Conservation (phyloP, 2,113 vertebrate species). For the Megaptera novaeangliae region DNA sequence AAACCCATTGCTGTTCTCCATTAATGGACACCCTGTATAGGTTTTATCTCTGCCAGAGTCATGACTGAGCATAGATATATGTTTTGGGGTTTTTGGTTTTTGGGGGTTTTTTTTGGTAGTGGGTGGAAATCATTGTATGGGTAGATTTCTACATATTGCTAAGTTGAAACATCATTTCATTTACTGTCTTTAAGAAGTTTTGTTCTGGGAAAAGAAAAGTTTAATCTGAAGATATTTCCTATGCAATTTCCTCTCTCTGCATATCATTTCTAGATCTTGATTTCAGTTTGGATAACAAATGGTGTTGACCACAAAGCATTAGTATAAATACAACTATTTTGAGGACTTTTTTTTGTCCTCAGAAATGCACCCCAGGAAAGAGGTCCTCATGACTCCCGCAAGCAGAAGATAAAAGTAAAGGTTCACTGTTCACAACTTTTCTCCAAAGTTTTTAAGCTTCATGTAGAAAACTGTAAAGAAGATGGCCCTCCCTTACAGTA, state of each 20-base stretch:
- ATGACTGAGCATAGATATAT: neutral
- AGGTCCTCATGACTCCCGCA: slow-evolving; percentile 24
- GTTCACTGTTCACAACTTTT: slow-evolving; percentile 56
- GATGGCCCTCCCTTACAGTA: neutral
- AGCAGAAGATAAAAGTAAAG: slow-evolving; percentile 64
- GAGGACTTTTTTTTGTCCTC: slow-evolving; percentile 17
- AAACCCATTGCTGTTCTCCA: neutral
- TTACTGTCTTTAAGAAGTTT: neutral
- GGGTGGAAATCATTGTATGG: neutral
- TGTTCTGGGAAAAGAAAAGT: neutral
- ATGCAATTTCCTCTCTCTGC: neutral
- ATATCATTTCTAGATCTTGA: neutral
- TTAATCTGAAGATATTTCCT: slow-evolving; percentile 13
- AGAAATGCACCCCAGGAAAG: slow-evolving; percentile 5
- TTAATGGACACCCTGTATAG: neutral
- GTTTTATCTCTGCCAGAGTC: neutral
- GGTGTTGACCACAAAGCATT: neutral
- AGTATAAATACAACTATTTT: neutral
- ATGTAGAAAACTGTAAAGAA: neutral
- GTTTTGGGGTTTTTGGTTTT: neutral
- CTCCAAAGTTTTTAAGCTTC: neutral
- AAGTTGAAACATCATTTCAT: neutral
- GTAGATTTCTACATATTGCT: slow-evolving; percentile 22
- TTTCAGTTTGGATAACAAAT: neutral
- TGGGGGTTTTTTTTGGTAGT: neutral